phyloP scores from a whole-genome alignment of 2,113 vertebrate species.

The Astur gentilis region DNA sequence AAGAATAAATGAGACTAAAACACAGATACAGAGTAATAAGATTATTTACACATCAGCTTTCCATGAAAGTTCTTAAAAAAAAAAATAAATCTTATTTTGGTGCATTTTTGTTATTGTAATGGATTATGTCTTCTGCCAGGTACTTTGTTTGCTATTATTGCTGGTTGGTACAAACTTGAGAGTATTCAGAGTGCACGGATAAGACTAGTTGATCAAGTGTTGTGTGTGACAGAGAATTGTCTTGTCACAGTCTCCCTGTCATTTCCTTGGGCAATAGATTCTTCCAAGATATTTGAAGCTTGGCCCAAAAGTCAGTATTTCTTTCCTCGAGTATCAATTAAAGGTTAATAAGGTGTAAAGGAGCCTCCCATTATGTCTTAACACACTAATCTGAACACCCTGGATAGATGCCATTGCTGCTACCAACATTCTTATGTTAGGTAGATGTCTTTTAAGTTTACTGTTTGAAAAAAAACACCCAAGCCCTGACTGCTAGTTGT shows the following conservation, averaged over 20 bases:
- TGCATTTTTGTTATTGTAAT: not conserved
- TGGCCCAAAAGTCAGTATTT: not conserved
- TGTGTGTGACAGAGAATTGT: not conserved
- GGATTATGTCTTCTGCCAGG: not conserved
- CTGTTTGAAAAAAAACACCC: not conserved
- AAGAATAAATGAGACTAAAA: not conserved
- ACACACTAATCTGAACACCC: rapidly evolving
- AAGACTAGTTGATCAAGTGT: rapidly evolving
- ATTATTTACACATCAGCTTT: not conserved
- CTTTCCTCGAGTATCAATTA: not conserved
- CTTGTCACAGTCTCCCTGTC: not conserved
- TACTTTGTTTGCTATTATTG: not conserved
- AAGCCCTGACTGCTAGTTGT: not conserved
- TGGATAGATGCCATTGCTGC: not conserved
- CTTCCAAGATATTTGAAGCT: not conserved
- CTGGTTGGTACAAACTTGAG: not conserved
- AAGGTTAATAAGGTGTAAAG: not conserved
- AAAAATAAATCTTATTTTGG: rapidly evolving
- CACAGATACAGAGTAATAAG: not conserved
- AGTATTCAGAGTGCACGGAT: not conserved
- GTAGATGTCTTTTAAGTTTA: not conserved
- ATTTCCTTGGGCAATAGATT: not conserved
- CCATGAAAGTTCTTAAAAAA: not conserved
- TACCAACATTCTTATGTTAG: rapidly evolving
- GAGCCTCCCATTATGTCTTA: not conserved